phyloP scores from a whole-genome alignment of 37 sponge, comb jelly and placozoan genomes.

The Theonella swinhoei region DNA sequence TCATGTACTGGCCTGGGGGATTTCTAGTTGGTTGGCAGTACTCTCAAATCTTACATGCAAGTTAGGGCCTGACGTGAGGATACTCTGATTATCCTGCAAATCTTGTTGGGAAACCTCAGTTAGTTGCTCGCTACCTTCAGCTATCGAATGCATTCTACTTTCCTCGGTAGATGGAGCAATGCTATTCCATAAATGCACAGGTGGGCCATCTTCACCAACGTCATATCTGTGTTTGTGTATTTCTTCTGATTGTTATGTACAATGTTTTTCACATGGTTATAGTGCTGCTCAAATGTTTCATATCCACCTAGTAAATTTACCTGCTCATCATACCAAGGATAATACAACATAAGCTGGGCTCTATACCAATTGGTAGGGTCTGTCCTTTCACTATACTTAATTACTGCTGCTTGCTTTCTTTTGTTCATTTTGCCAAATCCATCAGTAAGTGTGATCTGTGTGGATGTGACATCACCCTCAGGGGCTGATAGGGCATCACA shows the following conservation, averaged over 20 bases:
- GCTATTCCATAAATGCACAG: slow-evolving; percentile 27
- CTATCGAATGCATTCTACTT: neutral
- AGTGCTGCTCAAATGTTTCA: slow-evolving; percentile 12
- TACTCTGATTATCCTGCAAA: no score
- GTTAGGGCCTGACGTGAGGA: neutral
- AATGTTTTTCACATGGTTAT: neutral
- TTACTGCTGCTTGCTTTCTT: no score
- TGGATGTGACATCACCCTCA: no score
- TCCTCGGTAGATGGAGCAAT: slow-evolving; percentile 34
- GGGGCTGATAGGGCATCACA: no score
- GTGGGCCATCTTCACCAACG: slow-evolving; percentile 23
- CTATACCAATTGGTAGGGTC: slow-evolving; percentile 36
- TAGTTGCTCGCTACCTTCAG: slow-evolving; percentile 12
- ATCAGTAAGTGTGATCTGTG: no score
- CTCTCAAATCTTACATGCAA: slow-evolving; percentile 7
- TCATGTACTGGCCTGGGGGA: no score
- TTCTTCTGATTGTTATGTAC: neutral
- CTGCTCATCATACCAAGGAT: slow-evolving; percentile 18
- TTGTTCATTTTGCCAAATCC: no score
- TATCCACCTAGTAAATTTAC: slow-evolving; percentile 19
- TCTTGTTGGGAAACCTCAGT: slow-evolving; percentile 1
- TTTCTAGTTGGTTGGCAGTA: slow-evolving; percentile 9
- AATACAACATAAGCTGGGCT: slow-evolving; percentile 18
- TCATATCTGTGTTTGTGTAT: neutral
- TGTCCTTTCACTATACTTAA: neutral